Evolutionary conservation across 2,113 vertebrate genomes (phyloP).

Genomic region (Limanda limanda): DNA sequence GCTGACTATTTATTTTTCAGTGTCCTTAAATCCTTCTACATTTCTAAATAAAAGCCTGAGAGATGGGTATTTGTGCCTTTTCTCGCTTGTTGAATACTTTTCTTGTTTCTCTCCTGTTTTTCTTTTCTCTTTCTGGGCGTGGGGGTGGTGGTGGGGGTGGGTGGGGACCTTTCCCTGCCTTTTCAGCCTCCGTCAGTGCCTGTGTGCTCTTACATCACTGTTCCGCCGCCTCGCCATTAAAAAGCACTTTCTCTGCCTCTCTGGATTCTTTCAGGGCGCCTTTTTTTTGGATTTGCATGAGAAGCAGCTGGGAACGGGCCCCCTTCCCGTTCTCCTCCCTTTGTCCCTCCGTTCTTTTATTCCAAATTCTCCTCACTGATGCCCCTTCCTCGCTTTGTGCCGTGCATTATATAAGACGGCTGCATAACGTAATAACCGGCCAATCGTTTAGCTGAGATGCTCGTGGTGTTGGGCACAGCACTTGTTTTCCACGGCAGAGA

Average conservation of each 20-base stretch:
- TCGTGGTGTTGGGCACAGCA: neutral
- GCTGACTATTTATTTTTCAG: no score
- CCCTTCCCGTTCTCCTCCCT: conserved; percentile 45
- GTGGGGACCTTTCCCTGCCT: neutral
- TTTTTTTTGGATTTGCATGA: conserved; percentile 59
- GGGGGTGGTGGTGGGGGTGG: no score
- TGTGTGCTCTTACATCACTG: neutral
- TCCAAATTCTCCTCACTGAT: conserved; percentile 45
- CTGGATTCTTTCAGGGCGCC: conserved; percentile 33
- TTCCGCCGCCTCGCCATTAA: conserved; percentile 11
- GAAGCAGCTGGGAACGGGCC: conserved; percentile 42
- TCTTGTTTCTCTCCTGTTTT: neutral
- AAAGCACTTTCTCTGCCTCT: conserved; percentile 11
- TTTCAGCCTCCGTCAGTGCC: neutral
- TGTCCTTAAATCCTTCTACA: no score
- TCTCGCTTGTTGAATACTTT: no score
- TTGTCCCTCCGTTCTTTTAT: conserved; percentile 58
- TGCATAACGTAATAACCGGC: conserved; percentile 3
- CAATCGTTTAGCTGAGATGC: neutral
- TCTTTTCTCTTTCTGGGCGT: neutral
- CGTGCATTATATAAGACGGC: conserved; percentile 54
- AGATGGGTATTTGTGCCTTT: no score
- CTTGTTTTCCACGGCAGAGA: neutral
- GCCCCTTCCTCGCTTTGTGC: conserved; percentile 45
- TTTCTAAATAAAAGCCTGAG: no score